Base-by-base conservation (phyloP, 2,888 invertebrate species). In the Mycalesis mineus region DNA sequence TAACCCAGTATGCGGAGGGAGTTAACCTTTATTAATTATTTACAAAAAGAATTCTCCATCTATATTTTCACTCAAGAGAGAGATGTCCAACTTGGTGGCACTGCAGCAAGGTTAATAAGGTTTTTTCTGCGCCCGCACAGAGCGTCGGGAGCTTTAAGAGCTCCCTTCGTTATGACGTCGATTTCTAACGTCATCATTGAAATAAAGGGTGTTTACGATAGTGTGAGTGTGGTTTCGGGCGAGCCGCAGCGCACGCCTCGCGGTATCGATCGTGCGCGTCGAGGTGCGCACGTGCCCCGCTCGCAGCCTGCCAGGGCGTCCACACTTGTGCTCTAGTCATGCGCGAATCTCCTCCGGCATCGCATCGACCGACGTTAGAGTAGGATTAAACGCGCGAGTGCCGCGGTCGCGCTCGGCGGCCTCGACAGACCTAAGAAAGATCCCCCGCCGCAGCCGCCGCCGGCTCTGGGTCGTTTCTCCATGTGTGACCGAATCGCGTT, bases 381-480 rank as follows among this genome's bases (percentile, higher is more conserved):
- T 71, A 65, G 71, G 70, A 75, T 70, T 80, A 77, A 71, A 78
- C 75, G 82, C 84, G 84, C 87, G 78, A 84, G 81, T 78, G 82
- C 76, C 77, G 91, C 91, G 88, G 84, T 84, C 78, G 80, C 77
- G 74, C 77, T 74, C 77, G 76, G 74, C 75, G 69, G 71, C 82
- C 74, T 70, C 68, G 70, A 71, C 70, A 65, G 65, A 68, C 67
- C 64, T 64, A 67, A 69, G 22, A 6, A 73, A 67, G 77, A 76
- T 74, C 75, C 75, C 69, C 68, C 65, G 65, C 73, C 78, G 77
- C 73, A 78, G 77, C 80, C 77, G 76, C 71, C 76, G 81, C 77
- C 72, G 73, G 69, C 66, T 70, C 72, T 70, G 66, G 66, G 65
- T 64, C 67, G 67, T 64, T 69, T 67, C 78, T 74, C 72, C 74